Evolutionary conservation across 2,888 invertebrate species (phyloP).

Genomic region (Oligia latruncula): DNA sequence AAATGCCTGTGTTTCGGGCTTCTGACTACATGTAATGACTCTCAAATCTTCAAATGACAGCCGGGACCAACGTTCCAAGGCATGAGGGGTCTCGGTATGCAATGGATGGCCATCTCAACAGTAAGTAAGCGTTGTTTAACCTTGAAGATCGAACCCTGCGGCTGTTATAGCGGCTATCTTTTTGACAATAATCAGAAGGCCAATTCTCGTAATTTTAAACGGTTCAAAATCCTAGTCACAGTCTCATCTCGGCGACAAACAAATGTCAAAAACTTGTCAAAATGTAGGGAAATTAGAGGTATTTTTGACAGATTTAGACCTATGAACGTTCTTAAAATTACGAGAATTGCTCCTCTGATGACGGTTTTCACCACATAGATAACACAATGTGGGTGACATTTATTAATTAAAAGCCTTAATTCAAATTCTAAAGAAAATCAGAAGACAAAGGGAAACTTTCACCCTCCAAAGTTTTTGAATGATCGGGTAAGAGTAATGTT

Average conservation of each 20-base stretch:
- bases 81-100: neutral
- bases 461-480: neutral
- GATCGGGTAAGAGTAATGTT: constrained; percentile 23
- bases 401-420: neutral
- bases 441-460: constrained; percentile 17
- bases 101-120: neutral
- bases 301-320: no score
- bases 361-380: neutral
- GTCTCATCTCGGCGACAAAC: no score
- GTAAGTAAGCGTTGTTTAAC: neutral
- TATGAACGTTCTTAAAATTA: no score
- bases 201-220: no score
- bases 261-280: no score
- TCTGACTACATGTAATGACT: neutral
- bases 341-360: neutral
- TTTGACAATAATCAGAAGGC: neutral
- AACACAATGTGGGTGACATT: neutral
- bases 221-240: no score
- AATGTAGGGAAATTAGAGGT: no score
- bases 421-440: constrained; percentile 13
- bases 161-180: neutral
- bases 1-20: neutral
- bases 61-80: neutral
- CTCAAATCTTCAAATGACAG: neutral
- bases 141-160: neutral